Evolutionary conservation across 2,888 invertebrate genomes (phyloP).

Genomic region (Agrotis exclamationis): DNA sequence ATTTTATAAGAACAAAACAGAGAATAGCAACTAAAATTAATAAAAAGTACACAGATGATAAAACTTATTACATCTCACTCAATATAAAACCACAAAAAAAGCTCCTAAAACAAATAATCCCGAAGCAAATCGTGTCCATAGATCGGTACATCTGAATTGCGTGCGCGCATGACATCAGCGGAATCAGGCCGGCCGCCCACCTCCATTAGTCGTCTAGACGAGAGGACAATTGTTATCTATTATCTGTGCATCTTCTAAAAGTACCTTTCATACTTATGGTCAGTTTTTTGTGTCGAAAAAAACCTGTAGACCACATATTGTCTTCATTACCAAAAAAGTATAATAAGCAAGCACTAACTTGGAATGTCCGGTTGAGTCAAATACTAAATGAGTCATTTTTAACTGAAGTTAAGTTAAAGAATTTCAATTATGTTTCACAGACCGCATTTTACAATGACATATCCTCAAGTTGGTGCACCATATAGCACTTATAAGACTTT

Average conservation of each 20-base stretch:
- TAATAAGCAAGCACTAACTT: slow-evolving; percentile 20
- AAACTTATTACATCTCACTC: not conserved
- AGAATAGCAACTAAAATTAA: not conserved
- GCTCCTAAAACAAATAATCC: slow-evolving; percentile 41
- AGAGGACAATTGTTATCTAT: slow-evolving; percentile 68
- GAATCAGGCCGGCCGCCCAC: slow-evolving; percentile 84
- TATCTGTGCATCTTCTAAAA: slow-evolving; percentile 58
- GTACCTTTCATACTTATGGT: slow-evolving; percentile 40
- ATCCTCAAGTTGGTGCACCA: no score
- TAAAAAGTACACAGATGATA: not conserved
- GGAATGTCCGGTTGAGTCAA: slow-evolving; percentile 59
- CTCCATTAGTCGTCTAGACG: slow-evolving; percentile 79
- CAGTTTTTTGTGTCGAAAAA: not conserved
- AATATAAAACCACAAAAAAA: slow-evolving; percentile 3
- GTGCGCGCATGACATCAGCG: slow-evolving; percentile 79
- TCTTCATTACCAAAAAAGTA: slow-evolving; percentile 7
- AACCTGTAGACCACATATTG: not conserved
- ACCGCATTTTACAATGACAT: no score
- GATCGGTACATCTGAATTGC: slow-evolving; percentile 59
- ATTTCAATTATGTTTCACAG: not conserved
- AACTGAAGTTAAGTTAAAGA: slow-evolving; percentile 14
- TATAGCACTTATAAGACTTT: no score
- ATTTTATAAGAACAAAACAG: not conserved
- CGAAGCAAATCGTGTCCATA: slow-evolving; percentile 38
- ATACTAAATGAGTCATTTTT: slow-evolving; percentile 36